Percentiles rank a stretch among this genome's conserved stretches.
phyloP scores from a whole-genome alignment of 2,797 vertebrate species.

The Cephalopachus bancanus region DNA sequence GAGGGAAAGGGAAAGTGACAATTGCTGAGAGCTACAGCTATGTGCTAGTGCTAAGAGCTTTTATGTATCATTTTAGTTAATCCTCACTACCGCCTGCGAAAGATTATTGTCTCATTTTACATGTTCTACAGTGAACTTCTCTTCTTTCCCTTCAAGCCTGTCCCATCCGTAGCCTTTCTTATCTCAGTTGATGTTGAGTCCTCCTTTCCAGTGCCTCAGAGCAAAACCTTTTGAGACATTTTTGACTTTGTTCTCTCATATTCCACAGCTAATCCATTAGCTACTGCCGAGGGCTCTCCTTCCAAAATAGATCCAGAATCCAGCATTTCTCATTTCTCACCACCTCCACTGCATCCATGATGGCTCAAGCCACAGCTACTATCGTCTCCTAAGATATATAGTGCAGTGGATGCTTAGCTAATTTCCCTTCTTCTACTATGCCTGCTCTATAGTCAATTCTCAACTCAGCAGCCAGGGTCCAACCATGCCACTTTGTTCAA shows the following conservation, averaged over 20 bases:
- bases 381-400: background rate
- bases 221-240: background rate
- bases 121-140: background rate
- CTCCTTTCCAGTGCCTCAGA: conserved; percentile 4
- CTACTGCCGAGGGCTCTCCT: background rate
- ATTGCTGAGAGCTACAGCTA: background rate
- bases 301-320: background rate
- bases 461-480: background rate
- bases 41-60: background rate
- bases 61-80: background rate
- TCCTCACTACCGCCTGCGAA: background rate
- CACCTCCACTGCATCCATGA: background rate
- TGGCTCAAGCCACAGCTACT: background rate
- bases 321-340: background rate
- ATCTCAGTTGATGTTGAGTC: background rate
- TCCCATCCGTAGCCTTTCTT: background rate
- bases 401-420: background rate
- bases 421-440: background rate
- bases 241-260: background rate
- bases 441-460: background rate
- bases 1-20: conserved; percentile 63
- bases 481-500: background rate
- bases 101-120: background rate
- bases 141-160: background rate
- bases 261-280: background rate